These are phyloP conservation scores for Pantherophis alleghaniensis DNA, from an alignment of 2,797 vertebrate genomes.

Conservation along the genomic window DNA sequence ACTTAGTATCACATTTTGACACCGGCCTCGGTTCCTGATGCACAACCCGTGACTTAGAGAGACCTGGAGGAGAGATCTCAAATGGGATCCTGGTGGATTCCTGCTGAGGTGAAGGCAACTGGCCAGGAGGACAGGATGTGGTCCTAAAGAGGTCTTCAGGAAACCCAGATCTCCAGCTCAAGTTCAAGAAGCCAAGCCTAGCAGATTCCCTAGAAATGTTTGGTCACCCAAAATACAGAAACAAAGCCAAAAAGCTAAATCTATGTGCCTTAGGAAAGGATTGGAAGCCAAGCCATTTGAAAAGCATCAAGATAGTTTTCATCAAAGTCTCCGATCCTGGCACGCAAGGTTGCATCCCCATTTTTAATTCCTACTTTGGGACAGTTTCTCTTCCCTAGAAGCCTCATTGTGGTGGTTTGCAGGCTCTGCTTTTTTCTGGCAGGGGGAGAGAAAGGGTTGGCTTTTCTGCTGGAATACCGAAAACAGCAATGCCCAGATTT, in stretches of 20 bases:
- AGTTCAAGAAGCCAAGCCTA: constrained; percentile 5
- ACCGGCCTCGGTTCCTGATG: background rate
- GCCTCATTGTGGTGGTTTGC: background rate
- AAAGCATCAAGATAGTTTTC: constrained; percentile 39
- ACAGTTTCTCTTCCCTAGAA: background rate
- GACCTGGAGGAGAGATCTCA: background rate
- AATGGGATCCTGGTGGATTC: background rate
- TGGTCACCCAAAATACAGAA: constrained; percentile 32
- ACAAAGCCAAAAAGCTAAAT: constrained; percentile 29
- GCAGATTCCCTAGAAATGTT: constrained; percentile 34
- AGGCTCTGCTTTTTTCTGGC: background rate
- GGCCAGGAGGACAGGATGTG: constrained; percentile 6
- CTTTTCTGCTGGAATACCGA: background rate
- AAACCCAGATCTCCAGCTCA: background rate
- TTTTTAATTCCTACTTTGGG: background rate
- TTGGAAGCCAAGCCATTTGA: constrained; percentile 53
- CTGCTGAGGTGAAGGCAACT: background rate
- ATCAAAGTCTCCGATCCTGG: constrained; percentile 38
- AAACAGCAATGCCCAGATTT: background rate
- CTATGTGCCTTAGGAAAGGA: constrained; percentile 41
- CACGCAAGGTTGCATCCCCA: constrained; percentile 13
- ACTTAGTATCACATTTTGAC: background rate
- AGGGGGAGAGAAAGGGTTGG: background rate
- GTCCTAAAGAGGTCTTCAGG: background rate
- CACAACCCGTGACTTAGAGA: background rate